phyloP scores from a whole-genome alignment of 1,140 invertebrate genomes.

The Polyergus mexicanus region DNA sequence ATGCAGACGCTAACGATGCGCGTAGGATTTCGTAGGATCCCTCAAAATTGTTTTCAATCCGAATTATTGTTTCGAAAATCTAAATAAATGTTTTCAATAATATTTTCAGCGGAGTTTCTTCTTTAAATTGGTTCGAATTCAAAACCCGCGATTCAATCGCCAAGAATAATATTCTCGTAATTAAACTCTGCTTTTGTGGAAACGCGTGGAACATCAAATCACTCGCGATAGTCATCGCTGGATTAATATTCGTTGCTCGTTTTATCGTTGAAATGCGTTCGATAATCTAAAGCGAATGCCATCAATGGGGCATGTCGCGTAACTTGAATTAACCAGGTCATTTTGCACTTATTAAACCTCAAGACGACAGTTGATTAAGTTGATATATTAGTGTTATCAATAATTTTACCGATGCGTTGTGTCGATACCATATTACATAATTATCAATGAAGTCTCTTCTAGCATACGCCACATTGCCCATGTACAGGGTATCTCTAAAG shows the following conservation, averaged over 20 bases:
- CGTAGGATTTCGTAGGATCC: not conserved
- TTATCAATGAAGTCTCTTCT: not conserved
- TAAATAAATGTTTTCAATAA: slow-evolving; percentile 37
- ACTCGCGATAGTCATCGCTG: slow-evolving; percentile 46
- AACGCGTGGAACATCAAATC: slow-evolving; percentile 39
- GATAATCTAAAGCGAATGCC: slow-evolving; percentile 53
- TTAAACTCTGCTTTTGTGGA: slow-evolving; percentile 56
- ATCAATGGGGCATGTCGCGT: slow-evolving; percentile 6
- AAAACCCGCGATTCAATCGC: slow-evolving; percentile 48
- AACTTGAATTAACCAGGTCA: slow-evolving; percentile 51
- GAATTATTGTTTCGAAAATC: slow-evolving; percentile 9
- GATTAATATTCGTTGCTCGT: slow-evolving; percentile 60
- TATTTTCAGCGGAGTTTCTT: slow-evolving; percentile 29
- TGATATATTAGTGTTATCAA: slow-evolving; percentile 21
- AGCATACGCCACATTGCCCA: not conserved
- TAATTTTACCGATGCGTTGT: not conserved
- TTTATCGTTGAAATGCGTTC: slow-evolving; percentile 54
- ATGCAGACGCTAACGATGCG: not conserved
- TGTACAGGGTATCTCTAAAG: too few relatives aligned
- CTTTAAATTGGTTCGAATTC: slow-evolving; percentile 52
- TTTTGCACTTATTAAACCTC: slow-evolving; percentile 42
- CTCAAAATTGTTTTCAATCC: not conserved
- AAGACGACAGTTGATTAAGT: slow-evolving; percentile 52
- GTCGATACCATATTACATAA: slow-evolving; percentile 1
- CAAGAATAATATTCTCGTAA: slow-evolving; percentile 58